Evolutionary conservation across 2,888 invertebrate genomes (phyloP).

Genomic region (Drosophila nigricruria): DNA sequence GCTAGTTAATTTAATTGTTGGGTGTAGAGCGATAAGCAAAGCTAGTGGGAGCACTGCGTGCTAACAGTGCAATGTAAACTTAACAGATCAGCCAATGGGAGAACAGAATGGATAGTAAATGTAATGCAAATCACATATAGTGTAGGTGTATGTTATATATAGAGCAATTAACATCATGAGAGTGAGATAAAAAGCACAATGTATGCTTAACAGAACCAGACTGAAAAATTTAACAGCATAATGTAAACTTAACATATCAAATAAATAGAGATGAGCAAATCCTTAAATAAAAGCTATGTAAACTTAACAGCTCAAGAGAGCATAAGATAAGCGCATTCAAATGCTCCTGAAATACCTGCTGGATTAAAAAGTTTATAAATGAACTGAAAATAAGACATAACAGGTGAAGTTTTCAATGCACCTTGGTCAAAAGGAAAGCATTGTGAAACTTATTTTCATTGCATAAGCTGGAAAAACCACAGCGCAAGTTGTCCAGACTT

Average conservation of each 20-base stretch:
- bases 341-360: not conserved
- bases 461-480: conserved; percentile 37
- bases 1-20: too few relatives aligned
- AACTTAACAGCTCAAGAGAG: not conserved
- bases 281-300: not conserved
- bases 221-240: not conserved
- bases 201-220: not conserved
- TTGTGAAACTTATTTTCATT: conserved; percentile 26
- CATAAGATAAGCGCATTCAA: not conserved
- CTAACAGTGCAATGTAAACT: not conserved
- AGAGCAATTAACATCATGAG: not conserved
- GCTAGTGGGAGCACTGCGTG: not conserved
- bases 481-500: conserved; percentile 29
- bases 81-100: not conserved
- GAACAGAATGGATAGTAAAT: not conserved
- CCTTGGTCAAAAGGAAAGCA: conserved; percentile 10
- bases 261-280: not conserved
- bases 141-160: not conserved
- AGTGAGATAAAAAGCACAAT: not conserved
- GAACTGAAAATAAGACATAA: conserved; percentile 7
- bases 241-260: not conserved
- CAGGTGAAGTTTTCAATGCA: not conserved
- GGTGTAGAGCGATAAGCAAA: not conserved
- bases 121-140: not conserved
- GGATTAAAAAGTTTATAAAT: not conserved